Conservation (phyloP, 1,140 invertebrate species). For the Hyles vespertilio region DNA sequence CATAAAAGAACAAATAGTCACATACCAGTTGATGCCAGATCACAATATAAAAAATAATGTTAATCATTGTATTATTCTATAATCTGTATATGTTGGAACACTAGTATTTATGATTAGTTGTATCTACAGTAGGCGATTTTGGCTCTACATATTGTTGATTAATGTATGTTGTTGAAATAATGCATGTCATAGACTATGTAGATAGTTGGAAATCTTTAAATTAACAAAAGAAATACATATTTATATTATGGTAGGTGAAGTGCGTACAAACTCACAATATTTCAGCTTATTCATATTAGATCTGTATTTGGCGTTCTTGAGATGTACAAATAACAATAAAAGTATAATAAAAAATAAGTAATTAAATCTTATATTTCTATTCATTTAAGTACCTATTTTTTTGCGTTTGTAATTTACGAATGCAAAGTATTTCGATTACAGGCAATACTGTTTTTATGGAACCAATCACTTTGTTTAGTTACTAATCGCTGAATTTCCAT, state of each 20-base stretch:
- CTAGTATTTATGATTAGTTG: conserved; percentile 34
- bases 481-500: too few species aligned
- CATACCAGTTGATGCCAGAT: conserved; percentile 30
- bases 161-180: conserved; percentile 46
- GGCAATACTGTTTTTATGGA: too few species aligned
- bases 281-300: conserved; percentile 29
- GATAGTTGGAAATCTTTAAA: conserved; percentile 37
- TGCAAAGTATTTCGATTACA: too few species aligned
- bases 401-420: neutral
- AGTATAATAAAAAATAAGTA: conserved; percentile 6
- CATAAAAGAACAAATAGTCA: neutral
- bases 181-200: conserved; percentile 59
- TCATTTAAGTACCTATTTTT: neutral
- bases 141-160: conserved; percentile 49
- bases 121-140: conserved; percentile 37
- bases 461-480: too few species aligned
- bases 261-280: conserved; percentile 16
- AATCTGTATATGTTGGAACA: conserved; percentile 58
- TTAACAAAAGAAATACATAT: neutral
- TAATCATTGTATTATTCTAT: conserved; percentile 23
- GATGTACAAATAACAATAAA: conserved; percentile 54
- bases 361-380: neutral
- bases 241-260: neutral
- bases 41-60: conserved; percentile 34
- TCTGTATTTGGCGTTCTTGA: conserved; percentile 46